phyloP scores from a whole-genome alignment of 2,797 vertebrate genomes.

The Stomatorhinus walkeri region DNA sequence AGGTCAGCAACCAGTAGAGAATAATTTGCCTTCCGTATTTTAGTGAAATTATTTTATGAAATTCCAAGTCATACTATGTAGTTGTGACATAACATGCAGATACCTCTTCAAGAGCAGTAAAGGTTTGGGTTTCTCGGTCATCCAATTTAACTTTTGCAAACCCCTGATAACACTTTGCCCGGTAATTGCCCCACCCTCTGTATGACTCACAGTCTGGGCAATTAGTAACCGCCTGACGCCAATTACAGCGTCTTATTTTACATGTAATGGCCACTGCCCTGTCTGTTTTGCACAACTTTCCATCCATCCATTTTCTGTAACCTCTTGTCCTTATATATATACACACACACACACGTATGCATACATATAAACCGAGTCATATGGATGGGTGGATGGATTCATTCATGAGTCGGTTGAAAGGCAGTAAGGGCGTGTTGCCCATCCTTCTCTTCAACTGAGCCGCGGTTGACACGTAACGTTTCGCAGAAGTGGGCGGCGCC shows the following conservation, averaged over 20 bases:
- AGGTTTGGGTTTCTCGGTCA: neutral
- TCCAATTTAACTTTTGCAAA: neutral
- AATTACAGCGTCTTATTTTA: neutral
- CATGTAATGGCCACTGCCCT: neutral
- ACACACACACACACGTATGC: neutral
- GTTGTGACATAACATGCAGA: neutral
- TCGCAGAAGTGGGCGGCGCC: neutral
- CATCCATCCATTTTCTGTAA: neutral
- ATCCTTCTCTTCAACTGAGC: neutral
- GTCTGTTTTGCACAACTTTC: neutral
- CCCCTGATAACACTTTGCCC: neutral
- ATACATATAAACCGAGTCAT: neutral
- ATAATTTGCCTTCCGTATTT: neutral
- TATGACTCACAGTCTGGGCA: neutral
- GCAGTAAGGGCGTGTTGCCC: neutral
- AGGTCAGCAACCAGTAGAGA: neutral
- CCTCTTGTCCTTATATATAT: neutral
- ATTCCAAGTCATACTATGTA: neutral
- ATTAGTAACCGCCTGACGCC: neutral
- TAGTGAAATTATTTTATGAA: neutral
- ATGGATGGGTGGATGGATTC: neutral
- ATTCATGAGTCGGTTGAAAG: neutral
- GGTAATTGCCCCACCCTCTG: neutral
- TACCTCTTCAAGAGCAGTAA: neutral
- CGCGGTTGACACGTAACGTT: neutral